Conservation (phyloP, 2,113 vertebrate species). For the Stigmatopora argus region DNA sequence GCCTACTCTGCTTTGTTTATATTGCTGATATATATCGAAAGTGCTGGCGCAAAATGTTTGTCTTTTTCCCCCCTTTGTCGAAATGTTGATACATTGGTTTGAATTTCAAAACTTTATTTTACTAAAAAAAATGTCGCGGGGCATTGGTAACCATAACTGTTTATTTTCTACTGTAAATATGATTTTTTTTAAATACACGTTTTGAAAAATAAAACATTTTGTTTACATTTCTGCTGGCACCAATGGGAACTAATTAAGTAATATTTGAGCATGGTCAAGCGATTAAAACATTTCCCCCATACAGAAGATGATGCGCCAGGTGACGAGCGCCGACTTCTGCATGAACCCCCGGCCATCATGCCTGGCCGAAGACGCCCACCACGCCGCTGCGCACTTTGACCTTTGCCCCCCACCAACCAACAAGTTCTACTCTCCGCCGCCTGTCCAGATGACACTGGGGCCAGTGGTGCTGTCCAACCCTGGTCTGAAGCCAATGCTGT, state of each 20-base stretch:
- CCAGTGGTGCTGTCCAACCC: constrained; percentile 65
- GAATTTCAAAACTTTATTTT: too few species aligned
- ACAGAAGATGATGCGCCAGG: constrained; percentile 96
- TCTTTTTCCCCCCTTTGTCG: background rate
- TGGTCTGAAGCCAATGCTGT: constrained; percentile 83
- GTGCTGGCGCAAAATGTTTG: background rate
- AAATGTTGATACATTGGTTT: background rate
- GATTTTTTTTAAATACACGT: too few species aligned
- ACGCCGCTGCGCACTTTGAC: constrained; percentile 84
- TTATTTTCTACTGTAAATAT: too few species aligned
- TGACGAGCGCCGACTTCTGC: constrained; percentile 86
- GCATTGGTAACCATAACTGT: too few species aligned
- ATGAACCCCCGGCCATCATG: constrained; percentile 86
- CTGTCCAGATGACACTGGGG: constrained; percentile 69
- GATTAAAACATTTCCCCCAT: background rate
- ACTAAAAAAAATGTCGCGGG: too few species aligned
- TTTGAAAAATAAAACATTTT: too few species aligned
- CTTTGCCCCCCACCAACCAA: constrained; percentile 83
- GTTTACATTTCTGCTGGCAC: too few species aligned
- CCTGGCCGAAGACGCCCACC: constrained; percentile 83
- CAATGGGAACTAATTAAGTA: too few species aligned
- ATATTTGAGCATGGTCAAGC: too few species aligned
- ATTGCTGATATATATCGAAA: background rate
- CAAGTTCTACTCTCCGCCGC: constrained; percentile 82
- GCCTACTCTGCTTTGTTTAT: background rate